Evolutionary conservation across 2,888 invertebrate species (phyloP).

Genomic region (Celastrina argiolus): DNA sequence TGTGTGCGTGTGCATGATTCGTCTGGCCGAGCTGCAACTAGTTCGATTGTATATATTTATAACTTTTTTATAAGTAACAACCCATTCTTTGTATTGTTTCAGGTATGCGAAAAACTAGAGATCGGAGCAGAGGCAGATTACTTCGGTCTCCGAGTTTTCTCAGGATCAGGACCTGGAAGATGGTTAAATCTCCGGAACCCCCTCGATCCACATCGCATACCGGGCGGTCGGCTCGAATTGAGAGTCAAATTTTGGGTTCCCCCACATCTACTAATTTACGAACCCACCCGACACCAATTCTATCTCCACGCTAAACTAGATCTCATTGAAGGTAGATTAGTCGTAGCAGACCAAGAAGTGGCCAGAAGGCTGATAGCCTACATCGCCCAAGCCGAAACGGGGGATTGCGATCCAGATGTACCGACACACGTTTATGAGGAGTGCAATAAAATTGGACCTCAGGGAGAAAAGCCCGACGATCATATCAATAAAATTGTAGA

Average conservation of each 20-base stretch:
- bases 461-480: constrained; percentile 79
- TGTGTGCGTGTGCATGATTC: no score
- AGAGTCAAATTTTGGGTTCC: constrained; percentile 95
- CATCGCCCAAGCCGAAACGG: constrained; percentile 85
- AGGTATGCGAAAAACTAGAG: constrained; percentile 90
- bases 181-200: constrained; percentile 93
- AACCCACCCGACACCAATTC: constrained; percentile 91
- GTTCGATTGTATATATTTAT: no score
- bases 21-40: no score
- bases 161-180: constrained; percentile 82
- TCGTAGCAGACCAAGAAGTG: constrained; percentile 82
- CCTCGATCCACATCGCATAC: constrained; percentile 84
- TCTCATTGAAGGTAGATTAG: constrained; percentile 84
- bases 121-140: constrained; percentile 92
- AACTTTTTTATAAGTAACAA: not conserved
- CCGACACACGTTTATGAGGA: constrained; percentile 80
- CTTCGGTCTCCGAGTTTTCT: constrained; percentile 86
- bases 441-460: constrained; percentile 80
- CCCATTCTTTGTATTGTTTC: constrained; percentile 42
- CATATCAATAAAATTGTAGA: constrained; percentile 80
- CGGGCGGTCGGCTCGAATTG: constrained; percentile 81
- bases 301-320: constrained; percentile 90
- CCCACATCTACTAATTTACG: constrained; percentile 90
- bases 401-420: constrained; percentile 81
- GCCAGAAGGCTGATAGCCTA: constrained; percentile 85